Base-by-base conservation (phyloP, 2,113 vertebrate genomes). In the Peromyscus polionotus region DNA sequence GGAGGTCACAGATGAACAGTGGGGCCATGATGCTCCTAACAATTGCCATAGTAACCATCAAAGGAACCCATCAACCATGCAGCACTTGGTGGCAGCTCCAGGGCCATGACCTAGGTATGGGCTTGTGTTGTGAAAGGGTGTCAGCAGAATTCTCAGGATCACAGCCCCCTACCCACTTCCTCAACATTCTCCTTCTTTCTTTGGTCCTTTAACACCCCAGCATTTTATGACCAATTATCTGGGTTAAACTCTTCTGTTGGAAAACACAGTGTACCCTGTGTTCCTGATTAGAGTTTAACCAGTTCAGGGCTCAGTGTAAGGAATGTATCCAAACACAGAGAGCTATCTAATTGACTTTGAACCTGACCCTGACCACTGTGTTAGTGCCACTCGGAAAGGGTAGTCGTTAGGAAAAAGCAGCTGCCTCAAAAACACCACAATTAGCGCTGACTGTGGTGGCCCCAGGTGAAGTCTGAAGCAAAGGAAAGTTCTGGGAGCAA, bases 51-150 rank as follows among this genome's bases (percentile, higher is more conserved):
- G 59, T 1, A 33, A 17, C 11, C 24, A 17, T 3, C 0, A n/a
- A 11, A 1, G 5, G 72, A 45, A 26, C 24, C 20, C 11, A 14
- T 24, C 42, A 26, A 45, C 12, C 72, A 33, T 0, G 1, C 48
- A 0, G 22, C 10, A 9, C 36, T n/a, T 39, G 1, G 1, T n/a
- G 20, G 54, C 19, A 3, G 0, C 5, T 20, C 36, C 42, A 7
- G 3, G 1, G 2, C 1, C 5, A 1, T 19, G 57, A 16, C 48
- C 39, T 61, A 5, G n/a, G 3, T 14, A 0, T 22, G 1, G 24
- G 11, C 24, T 7, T 36, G 3, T 2, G 45, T 24, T 4, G 20
- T 14, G 1, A 3, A 19, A 51, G 0, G 7, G 4, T 3, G 33
- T 11, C 0, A 5, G 57, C 39, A 6, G 3, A 54, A 12, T 48